Conservation (phyloP, 2,888 invertebrate genomes). For the Parnassius apollo region DNA sequence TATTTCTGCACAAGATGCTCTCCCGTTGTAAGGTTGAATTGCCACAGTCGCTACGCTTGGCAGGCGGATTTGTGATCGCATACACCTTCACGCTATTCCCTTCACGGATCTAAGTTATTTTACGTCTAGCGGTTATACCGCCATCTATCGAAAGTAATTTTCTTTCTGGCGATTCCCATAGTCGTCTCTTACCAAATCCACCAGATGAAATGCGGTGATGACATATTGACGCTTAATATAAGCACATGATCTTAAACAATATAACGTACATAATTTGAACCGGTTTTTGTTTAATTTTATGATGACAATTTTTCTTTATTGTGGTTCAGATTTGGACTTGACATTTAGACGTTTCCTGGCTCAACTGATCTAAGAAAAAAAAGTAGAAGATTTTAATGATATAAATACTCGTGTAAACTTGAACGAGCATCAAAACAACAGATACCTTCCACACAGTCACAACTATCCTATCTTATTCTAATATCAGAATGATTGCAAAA, state of each 20-base stretch:
- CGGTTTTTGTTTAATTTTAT: conserved; percentile 16
- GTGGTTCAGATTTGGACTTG: conserved; percentile 18
- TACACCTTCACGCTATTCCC: too few relatives aligned
- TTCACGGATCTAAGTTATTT: too few relatives aligned
- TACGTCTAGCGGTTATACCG: too few relatives aligned
- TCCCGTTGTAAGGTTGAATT: too few relatives aligned
- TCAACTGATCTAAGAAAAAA: conserved; percentile 15
- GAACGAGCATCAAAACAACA: conserved; percentile 43
- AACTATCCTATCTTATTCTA: conserved; percentile 35
- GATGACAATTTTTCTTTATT: conserved; percentile 5
- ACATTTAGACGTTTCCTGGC: conserved; percentile 22
- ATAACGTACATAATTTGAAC: conserved; percentile 12
- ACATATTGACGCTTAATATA: conserved; percentile 1
- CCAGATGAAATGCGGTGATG: not conserved
- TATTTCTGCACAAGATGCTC: too few relatives aligned
- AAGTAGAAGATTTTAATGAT: conserved; percentile 35
- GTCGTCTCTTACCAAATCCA: too few relatives aligned
- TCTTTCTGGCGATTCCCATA: too few relatives aligned
- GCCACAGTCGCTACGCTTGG: too few relatives aligned
- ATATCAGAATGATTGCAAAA: conserved; percentile 65
- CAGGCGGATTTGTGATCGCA: too few relatives aligned
- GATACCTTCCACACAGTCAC: conserved; percentile 53
- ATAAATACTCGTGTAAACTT: conserved; percentile 44
- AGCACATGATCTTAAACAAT: not conserved
- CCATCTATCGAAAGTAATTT: too few relatives aligned